Evolutionary conservation across 1,140 invertebrate species (phyloP).

Genomic region (Anthonomus grandis): DNA sequence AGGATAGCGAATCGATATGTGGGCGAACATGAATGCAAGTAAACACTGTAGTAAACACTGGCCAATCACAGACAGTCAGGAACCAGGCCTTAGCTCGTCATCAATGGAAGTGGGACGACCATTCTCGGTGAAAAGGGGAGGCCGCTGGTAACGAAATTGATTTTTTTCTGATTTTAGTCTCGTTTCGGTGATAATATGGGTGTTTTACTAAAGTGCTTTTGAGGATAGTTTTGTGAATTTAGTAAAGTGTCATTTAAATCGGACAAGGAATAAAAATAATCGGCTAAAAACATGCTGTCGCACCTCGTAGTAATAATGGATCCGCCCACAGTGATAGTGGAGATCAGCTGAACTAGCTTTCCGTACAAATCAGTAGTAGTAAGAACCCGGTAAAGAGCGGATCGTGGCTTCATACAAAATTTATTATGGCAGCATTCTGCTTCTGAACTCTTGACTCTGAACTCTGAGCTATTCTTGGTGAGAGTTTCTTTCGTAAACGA

Average conservation of each 20-base stretch:
- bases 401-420: constrained; percentile 29
- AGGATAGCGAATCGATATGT: constrained; percentile 35
- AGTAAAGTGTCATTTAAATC: no score
- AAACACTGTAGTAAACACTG: constrained; percentile 37
- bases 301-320: constrained; percentile 43
- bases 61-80: constrained; percentile 45
- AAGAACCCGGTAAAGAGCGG: constrained; percentile 27
- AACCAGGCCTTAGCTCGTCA: constrained; percentile 49
- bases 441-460: constrained; percentile 12
- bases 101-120: constrained; percentile 48
- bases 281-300: constrained; percentile 28
- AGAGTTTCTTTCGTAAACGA: not conserved
- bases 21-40: constrained; percentile 42
- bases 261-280: no score
- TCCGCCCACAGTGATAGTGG: constrained; percentile 31
- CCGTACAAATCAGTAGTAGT: constrained; percentile 35
- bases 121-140: constrained; percentile 23
- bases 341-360: constrained; percentile 39
- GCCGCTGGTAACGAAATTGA: constrained; percentile 5
- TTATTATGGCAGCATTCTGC: constrained; percentile 22
- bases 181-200: no score
- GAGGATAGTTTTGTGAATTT: no score
- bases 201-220: no score
- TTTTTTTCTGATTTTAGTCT: no score
- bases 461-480: no score